Evolutionary conservation across 2,888 invertebrate species (phyloP).

Genomic region (Helleia helle): DNA sequence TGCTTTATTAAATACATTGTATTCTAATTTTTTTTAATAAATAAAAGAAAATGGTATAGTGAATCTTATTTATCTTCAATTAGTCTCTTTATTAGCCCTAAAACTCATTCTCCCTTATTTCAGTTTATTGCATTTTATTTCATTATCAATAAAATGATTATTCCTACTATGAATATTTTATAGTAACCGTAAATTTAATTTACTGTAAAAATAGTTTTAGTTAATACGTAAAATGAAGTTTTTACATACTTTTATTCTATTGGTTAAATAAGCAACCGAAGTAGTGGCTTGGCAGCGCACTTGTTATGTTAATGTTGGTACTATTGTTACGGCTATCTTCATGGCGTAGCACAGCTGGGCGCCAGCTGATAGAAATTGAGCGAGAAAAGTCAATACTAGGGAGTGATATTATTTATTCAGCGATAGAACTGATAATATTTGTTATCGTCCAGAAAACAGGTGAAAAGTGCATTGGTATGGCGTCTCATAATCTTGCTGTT

Average conservation of each 20-base stretch:
- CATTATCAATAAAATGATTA: no score
- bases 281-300: slow-evolving; percentile 24
- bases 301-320: slow-evolving; percentile 36
- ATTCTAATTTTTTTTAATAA: neutral
- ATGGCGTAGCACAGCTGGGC: slow-evolving; percentile 56
- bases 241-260: slow-evolving; percentile 31
- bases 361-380: slow-evolving; percentile 67
- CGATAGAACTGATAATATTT: neutral
- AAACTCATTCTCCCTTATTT: no score
- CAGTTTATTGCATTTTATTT: no score
- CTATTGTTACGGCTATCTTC: slow-evolving; percentile 37
- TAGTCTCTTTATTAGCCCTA: no score
- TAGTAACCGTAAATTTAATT: no score
- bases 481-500: slow-evolving; percentile 70
- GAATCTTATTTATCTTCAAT: no score
- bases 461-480: slow-evolving; percentile 36
- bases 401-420: slow-evolving; percentile 19
- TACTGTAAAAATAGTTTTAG: neutral
- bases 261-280: slow-evolving; percentile 28
- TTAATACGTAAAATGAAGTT: slow-evolving; percentile 30
- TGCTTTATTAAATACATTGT: neutral
- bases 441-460: slow-evolving; percentile 30
- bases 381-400: slow-evolving; percentile 50
- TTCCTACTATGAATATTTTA: no score
- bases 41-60: neutral